A percentile compares a stretch with the other conserved stretches of the same genome.
phyloP scores from a whole-genome alignment of 2,113 vertebrate species.

The Carassius gibelio region DNA sequence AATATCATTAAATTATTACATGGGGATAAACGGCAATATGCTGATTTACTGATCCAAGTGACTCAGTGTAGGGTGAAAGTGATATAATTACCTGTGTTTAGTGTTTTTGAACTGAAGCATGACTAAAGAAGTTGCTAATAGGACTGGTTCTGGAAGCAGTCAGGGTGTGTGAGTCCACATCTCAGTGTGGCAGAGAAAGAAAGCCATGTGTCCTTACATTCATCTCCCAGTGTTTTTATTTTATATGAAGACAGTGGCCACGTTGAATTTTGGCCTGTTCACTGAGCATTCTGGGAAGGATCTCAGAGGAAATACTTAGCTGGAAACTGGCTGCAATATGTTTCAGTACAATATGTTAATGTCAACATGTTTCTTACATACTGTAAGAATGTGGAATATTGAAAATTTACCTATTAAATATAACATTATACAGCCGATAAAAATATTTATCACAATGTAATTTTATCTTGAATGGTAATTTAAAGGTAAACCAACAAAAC shows the following conservation, averaged over 20 bases:
- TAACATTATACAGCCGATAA: neutral
- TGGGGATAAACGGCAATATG: constrained; percentile 2
- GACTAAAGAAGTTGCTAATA: neutral
- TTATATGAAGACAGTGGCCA: constrained; percentile 57
- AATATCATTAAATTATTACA: neutral
- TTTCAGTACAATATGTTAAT: constrained; percentile 4
- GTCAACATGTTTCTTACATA: constrained; percentile 19
- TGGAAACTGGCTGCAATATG: constrained; percentile 42
- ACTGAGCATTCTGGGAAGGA: constrained; percentile 55
- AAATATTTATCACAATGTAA: neutral
- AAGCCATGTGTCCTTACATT: constrained; percentile 23
- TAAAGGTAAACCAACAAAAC: too few relatives aligned
- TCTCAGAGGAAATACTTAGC: constrained; percentile 47
- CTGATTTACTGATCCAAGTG: neutral
- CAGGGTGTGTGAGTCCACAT: neutral
- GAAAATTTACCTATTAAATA: neutral
- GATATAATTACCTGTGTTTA: neutral
- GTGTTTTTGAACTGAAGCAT: neutral
- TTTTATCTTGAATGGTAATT: too few relatives aligned
- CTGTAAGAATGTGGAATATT: neutral
- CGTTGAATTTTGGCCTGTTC: constrained; percentile 23
- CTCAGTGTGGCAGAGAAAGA: neutral
- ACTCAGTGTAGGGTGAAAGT: neutral
- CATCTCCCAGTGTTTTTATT: constrained; percentile 33
- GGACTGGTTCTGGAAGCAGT: neutral